Conservation (phyloP, 1,140 invertebrate genomes). For the Tyrophagus putrescentiae region DNA sequence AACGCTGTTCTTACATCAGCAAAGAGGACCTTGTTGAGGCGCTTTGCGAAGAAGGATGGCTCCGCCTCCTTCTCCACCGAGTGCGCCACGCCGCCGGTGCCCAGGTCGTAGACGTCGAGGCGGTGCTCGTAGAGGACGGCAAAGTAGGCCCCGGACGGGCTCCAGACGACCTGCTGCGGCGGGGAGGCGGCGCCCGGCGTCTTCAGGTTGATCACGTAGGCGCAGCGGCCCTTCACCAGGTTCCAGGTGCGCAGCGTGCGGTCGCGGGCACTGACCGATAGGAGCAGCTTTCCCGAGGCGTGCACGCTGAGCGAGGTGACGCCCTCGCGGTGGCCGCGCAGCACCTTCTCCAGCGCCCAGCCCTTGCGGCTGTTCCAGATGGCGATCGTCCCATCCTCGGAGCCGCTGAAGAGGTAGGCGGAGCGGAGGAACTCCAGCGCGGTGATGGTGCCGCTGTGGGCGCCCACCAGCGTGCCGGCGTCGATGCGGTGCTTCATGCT, state of each 20-base stretch:
- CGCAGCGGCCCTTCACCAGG: constrained; percentile 69
- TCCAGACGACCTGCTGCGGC: constrained; percentile 23
- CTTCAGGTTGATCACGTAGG: constrained; percentile 68
- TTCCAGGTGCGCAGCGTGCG: constrained; percentile 79
- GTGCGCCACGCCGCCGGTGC: constrained; percentile 14
- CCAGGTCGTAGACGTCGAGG: constrained; percentile 24
- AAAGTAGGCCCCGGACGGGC: constrained; percentile 21
- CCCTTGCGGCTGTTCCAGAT: constrained; percentile 55
- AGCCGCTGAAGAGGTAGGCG: constrained; percentile 60
- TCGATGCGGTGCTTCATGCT: constrained; percentile 61
- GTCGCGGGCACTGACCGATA: constrained; percentile 71
- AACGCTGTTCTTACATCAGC: constrained; percentile 12
- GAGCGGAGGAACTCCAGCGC: constrained; percentile 55
- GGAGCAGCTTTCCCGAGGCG: constrained; percentile 54
- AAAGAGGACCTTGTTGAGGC: constrained; percentile 22
- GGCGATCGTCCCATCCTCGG: constrained; percentile 65
- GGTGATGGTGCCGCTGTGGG: constrained; percentile 60
- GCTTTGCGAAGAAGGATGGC: constrained; percentile 14
- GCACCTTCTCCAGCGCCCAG: constrained; percentile 47
- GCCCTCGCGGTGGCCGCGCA: constrained; percentile 35
- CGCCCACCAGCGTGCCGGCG: constrained; percentile 54
- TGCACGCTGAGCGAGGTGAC: constrained; percentile 45
- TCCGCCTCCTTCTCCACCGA: constrained; percentile 24
- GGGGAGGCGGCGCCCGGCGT: no score
- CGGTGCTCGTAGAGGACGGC: constrained; percentile 16